A percentile compares a stretch with the other conserved stretches of the same genome.
phyloP scores from a whole-genome alignment of 2,113 vertebrate genomes.

The Oostethus manadensis region DNA sequence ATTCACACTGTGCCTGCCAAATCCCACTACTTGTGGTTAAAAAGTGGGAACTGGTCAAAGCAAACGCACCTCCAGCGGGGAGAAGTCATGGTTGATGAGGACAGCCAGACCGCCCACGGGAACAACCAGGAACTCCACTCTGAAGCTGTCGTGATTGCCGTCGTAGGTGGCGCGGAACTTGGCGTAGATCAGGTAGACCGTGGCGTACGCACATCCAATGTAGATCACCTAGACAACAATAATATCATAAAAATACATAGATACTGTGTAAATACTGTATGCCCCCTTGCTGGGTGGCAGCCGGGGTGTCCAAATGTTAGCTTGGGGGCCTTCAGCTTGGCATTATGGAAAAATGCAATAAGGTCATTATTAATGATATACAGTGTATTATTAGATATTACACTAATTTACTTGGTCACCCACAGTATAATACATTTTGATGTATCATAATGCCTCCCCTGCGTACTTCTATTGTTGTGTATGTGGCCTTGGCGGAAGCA shows the following conservation, averaged over 20 bases:
- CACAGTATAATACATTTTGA: too few species aligned
- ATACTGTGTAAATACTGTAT: background rate
- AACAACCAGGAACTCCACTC: constrained; percentile 94
- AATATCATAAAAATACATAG: background rate
- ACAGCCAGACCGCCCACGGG: constrained; percentile 92
- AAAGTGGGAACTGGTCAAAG: background rate
- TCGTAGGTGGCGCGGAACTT: constrained; percentile 99
- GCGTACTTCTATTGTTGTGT: too few species aligned
- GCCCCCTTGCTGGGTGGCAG: background rate
- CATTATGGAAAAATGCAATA: too few species aligned
- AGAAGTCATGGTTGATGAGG: constrained; percentile 96
- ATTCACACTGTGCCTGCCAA: background rate
- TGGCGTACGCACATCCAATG: constrained; percentile 88
- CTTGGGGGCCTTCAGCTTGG: too few species aligned
- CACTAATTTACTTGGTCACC: too few species aligned
- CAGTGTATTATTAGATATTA: too few species aligned
- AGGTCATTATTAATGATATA: too few species aligned
- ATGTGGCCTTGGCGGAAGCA: too few species aligned
- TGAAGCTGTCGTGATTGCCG: constrained; percentile 96
- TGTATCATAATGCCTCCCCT: too few species aligned
- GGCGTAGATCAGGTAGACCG: constrained; percentile 91
- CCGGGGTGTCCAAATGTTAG: background rate
- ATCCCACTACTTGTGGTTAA: background rate
- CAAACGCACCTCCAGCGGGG: constrained; percentile 85
- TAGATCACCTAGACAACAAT: constrained; percentile 82